Base-by-base conservation (phyloP, 2,888 invertebrate species). In the Chrysolina oricalcia region DNA sequence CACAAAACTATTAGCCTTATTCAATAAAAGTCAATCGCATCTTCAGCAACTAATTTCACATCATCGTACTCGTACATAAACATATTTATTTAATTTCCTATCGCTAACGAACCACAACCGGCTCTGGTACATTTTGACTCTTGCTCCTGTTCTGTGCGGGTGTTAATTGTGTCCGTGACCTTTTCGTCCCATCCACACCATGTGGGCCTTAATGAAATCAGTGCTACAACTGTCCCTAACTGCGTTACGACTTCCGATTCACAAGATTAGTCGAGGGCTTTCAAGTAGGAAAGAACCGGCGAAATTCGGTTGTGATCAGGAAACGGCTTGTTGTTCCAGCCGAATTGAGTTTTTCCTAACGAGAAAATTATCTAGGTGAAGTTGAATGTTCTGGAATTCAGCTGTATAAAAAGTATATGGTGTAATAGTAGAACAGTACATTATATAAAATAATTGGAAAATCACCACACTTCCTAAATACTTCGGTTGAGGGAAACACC, bases 21-120 rank as follows among this genome's bases (percentile, higher is more conserved):
- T 35, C 8, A 35, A 35, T 8, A 4, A 35, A 35, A 4, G 35
- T 35, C 35, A 35, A 35, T 35, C 8, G 4, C 8, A 35, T 35
- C 35, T 35, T 35, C 35, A 27, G 27, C 27, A 35, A 35, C 35
- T 35, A 35, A 35, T 35, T 35, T 8, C 8, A 35, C 35, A 27
- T 27, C 27, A 35, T 35, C 73, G 59, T 41, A 41, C 81, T n/a
- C n/a, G n/a, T n/a, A n/a, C n/a, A n/a, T n/a, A n/a, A n/a, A 76
- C 82, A 83, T 84, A 85, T 86, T 85, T 85, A 86, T 86, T 86
- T 85, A 86, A 86, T 86, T 86, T 86, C 86, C 85, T 85, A 83
- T 82, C 80, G 69, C 79, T 84, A 85, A 85, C 83, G 81, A 83
- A 81, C 83, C 80, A 85, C 84, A 84, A 84, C 84, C 83, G 83